Conservation (phyloP, 2,113 vertebrate species). For the Maccullochella peelii region DNA sequence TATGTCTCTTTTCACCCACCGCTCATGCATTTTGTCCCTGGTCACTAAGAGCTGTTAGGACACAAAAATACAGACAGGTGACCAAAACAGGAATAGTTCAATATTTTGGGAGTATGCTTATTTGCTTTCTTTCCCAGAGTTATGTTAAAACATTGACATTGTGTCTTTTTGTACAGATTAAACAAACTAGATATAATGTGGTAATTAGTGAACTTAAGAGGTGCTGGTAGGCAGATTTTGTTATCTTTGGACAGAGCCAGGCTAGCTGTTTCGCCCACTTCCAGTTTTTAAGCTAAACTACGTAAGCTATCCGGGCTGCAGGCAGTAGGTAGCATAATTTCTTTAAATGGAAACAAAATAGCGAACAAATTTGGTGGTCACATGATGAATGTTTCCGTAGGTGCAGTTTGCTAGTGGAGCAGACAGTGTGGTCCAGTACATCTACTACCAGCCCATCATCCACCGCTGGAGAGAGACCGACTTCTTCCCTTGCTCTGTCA, state of each 20-base stretch:
- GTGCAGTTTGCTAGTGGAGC: slow-evolving; percentile 83
- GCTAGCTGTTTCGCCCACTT: not conserved
- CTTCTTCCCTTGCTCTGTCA: slow-evolving; percentile 97
- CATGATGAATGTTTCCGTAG: slow-evolving; percentile 76
- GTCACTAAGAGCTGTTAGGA: too few species aligned
- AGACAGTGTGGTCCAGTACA: slow-evolving; percentile 93
- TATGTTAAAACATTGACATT: too few species aligned
- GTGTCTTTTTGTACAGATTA: too few species aligned
- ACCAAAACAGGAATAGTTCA: too few species aligned
- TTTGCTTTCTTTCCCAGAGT: too few species aligned
- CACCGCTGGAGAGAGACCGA: slow-evolving; percentile 97
- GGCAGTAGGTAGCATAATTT: too few species aligned
- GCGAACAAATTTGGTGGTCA: not conserved
- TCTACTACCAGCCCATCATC: slow-evolving; percentile 96
- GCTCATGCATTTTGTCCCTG: too few species aligned
- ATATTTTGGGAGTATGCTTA: too few species aligned
- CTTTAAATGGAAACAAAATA: not conserved
- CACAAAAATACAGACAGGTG: too few species aligned
- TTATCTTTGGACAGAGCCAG: not conserved
- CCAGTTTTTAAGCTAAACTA: not conserved
- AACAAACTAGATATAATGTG: too few species aligned
- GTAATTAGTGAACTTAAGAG: too few species aligned
- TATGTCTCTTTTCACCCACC: too few species aligned
- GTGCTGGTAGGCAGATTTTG: not conserved
- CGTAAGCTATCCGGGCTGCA: not conserved